Base-by-base conservation (phyloP, 1,140 invertebrate species). In the Papilio machaon region DNA sequence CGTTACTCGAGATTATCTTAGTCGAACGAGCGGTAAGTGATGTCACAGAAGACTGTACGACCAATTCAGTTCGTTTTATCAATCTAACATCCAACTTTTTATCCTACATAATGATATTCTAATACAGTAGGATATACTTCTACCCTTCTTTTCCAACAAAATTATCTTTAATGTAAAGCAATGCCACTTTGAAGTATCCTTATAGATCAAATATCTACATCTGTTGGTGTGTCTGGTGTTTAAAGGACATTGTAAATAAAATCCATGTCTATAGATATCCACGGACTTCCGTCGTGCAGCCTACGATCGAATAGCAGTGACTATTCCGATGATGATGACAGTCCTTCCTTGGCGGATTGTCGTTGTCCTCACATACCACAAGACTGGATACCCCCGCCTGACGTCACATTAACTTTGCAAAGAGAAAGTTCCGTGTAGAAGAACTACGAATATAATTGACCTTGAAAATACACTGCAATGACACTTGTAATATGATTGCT, bases 361-460 rank as follows among this genome's bases (percentile, higher is more conserved):
- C 76, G 19, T 38, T 64, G 58, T 23, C 52, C 35, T 2, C 76
- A 64, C n/a, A 79, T 35, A 10, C 15, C 54, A 9, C 35, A 47
- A 46, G 77, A 79, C 60, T 79, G 77, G 58, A 46, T 79, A 67
- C 77, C 77, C 1, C 77, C 77, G 35, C 74, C 74, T 8, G 77
- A 79, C 13, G 77, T 79, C 35, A 79, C 77, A 15, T 19, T 79
- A 5, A 79, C 77, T 23, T 64, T 79, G 52, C 77, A 79, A 79
- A 64, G 77, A 67, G 77, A 79, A 79, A 79, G 77, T 52, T 58
- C 77, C 3, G 77, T 79, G 0, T 79, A 79, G 74, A 49, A 75
- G 13, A 4, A 17, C 2, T 52, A 15, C 4, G 13, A 17, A 5
- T 52, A 15, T 52, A 19, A 58, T 58, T 3, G n/a, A 58, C 17